phyloP scores from a whole-genome alignment of 2,113 vertebrate species.

The Saguinus midas region DNA sequence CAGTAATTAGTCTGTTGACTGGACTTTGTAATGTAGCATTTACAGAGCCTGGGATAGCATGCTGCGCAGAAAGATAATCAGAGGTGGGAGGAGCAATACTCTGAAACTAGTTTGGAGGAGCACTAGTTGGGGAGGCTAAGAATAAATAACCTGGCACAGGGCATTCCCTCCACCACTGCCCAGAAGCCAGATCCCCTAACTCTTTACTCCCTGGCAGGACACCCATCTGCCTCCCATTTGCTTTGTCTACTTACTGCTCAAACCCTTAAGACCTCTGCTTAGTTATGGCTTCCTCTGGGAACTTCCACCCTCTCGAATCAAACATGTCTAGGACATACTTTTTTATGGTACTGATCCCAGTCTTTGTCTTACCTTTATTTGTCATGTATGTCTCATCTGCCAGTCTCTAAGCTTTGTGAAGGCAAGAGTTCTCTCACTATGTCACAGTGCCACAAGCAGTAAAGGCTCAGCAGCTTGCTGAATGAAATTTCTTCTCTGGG shows the following conservation, averaged over 20 bases:
- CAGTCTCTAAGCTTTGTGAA: not conserved
- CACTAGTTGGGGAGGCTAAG: fast-evolving
- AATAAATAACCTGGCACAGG: not conserved
- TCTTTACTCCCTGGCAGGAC: not conserved
- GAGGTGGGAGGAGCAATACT: not conserved
- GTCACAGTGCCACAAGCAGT: not conserved
- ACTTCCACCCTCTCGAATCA: not conserved
- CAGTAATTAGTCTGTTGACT: not conserved
- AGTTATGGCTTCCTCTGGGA: not conserved
- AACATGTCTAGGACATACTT: not conserved
- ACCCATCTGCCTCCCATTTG: not conserved
- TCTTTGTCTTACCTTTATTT: not conserved
- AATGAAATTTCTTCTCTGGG: not conserved
- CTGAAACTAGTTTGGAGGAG: not conserved
- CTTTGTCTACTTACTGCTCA: not conserved
- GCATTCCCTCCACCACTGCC: not conserved
- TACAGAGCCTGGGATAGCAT: not conserved
- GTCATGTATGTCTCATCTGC: not conserved
- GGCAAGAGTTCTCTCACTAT: not conserved
- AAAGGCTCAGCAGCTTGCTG: not conserved
- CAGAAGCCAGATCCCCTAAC: not conserved
- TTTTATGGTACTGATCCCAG: not conserved
- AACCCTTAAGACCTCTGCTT: not conserved
- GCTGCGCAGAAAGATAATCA: not conserved
- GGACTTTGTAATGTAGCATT: not conserved